Base-by-base conservation (phyloP, 2,888 invertebrate genomes). In the Bursaphelenchus okinawaensis region DNA sequence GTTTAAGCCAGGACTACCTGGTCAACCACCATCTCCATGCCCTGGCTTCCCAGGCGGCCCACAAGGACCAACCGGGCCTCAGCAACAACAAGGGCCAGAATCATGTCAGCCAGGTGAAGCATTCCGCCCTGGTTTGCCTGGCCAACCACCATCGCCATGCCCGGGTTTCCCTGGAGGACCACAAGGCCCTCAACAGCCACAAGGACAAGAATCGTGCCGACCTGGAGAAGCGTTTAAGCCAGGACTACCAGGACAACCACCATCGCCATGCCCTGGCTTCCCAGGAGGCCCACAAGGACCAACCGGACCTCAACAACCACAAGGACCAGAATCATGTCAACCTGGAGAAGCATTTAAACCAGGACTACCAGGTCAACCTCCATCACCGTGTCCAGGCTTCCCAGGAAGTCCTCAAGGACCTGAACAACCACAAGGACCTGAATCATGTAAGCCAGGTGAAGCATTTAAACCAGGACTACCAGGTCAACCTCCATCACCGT, bases 341-440 rank as follows among this genome's bases (percentile, higher is more conserved):
- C 2, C n/a, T n/a, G n/a, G n/a, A n/a, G n/a, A n/a, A n/a, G n/a
- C n/a, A n/a, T n/a, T n/a, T n/a, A n/a, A n/a, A n/a, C n/a, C n/a
- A n/a, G n/a, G n/a, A n/a, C n/a, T 40, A 8, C 52, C 27, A 22
- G 19, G n/a, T 0, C 63, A 16, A n/a, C 7, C 58, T 4, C 23
- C 16, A 8, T 26, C 22, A 27, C n/a, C n/a, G n/a, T n/a, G n/a
- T n/a, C n/a, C n/a, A n/a, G n/a, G n/a, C n/a, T n/a, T n/a, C n/a
- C n/a, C n/a, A n/a, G n/a, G n/a, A n/a, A n/a, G n/a, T n/a, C 62
- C 62, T 16, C 62, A 62, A 22, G 12, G 20, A 8, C 62, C 62
- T 7, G 62, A 26, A 20, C 62, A 62, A 29, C 62, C 62, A 3
- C 31, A 6, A 26, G 20, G 19, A n/a, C n/a, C n/a, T n/a, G n/a